phyloP scores from a whole-genome alignment of 2,888 invertebrate species.

The Gibbula magus region DNA sequence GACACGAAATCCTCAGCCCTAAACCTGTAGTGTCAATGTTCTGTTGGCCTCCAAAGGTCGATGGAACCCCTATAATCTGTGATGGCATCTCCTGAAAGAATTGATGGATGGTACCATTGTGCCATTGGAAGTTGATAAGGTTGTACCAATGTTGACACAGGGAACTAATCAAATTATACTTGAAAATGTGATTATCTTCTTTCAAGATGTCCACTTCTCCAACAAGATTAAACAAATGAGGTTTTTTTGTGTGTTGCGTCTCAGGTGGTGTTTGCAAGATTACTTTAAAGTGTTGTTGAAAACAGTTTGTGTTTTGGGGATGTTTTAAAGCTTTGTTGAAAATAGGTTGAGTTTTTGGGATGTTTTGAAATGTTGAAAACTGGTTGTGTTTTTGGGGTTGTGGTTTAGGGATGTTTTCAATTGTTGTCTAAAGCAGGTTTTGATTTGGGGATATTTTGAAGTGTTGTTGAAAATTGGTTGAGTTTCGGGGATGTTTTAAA shows the following conservation, averaged over 20 bases:
- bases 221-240: neutral
- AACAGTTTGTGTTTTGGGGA: neutral
- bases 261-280: neutral
- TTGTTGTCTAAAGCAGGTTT: no score
- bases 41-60: neutral
- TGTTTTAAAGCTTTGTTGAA: no score
- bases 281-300: neutral
- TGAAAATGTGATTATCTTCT: conserved; percentile 1
- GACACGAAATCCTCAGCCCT: neutral
- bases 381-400: no score
- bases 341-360: no score
- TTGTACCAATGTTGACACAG: neutral
- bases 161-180: conserved; percentile 9
- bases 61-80: neutral
- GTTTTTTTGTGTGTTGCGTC: neutral
- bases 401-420: no score
- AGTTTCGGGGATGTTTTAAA: no score
- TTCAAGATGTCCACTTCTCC: neutral
- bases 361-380: no score
- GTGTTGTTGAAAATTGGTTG: no score
- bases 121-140: neutral
- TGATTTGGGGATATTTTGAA: no score
- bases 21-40: neutral
- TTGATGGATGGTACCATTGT: neutral
- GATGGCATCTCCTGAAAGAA: neutral